Base-by-base conservation (phyloP, 2,888 invertebrate species). In the Gastrophysa polygoni region DNA sequence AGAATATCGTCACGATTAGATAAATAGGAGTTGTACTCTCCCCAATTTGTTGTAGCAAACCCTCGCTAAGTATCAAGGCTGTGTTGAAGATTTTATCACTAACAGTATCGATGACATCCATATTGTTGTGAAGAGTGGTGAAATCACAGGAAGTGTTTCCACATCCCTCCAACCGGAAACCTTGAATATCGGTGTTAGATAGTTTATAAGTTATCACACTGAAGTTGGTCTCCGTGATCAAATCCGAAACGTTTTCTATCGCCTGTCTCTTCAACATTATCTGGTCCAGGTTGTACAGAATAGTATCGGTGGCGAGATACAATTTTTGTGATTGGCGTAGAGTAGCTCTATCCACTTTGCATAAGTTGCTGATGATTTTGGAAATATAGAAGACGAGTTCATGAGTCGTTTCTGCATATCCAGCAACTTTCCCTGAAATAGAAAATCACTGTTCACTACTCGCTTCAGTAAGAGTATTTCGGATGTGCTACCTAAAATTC, bases 321-420 rank as follows among this genome's bases (percentile, higher is more conserved):
- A 34, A 16, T 5, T 44, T 6, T 57, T 74, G 74, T 0, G 73
- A 67, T 24, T 66, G 49, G n/a, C 61, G 55, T 14, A 74, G 60
- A 50, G 71, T 61, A 6, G 52, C 29, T 32, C 56, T 61, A 0
- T 69, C 48, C 10, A 70, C 70, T 46, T 57, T 47, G 34, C 71
- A 67, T n/a, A 75, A 44, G 75, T 83, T 83, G 71, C 87, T 85
- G 77, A 86, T 81, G 14, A 82, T 81, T 77, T 81, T 82, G 4
- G 85, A 83, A 43, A 84, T 63, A 2, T 62, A 20, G 1, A 46
- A 38, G 11, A 69, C 60, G 47, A 68, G 82, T 61, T 84, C 81
- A 29, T 83, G 81, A 28, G 61, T 51, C 5, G 65, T 49, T 28
- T 54, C 54, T 1, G 17, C 38, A 11, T 55, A n/a, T 0, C 49